These are phyloP conservation scores for Pagrus major DNA, from an alignment of 2,113 vertebrate species.

Conservation along the genomic window DNA sequence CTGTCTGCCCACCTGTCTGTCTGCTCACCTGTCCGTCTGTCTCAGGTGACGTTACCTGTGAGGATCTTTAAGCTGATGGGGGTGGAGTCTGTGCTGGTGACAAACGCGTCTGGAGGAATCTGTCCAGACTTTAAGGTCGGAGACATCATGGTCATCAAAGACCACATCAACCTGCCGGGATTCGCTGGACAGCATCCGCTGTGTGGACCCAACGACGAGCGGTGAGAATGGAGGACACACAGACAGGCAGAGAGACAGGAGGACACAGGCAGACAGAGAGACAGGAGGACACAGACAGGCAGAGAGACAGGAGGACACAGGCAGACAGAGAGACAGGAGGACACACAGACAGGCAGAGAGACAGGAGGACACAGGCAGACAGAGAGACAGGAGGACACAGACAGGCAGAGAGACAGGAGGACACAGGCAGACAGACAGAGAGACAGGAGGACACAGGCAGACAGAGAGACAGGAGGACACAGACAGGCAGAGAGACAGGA, in stretches of 20 bases:
- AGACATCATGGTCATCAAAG: conserved; percentile 84
- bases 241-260: neutral
- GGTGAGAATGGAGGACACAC: conserved; percentile 49
- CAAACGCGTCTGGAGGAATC: conserved; percentile 82
- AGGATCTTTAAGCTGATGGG: conserved; percentile 83
- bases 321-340: too few relatives aligned
- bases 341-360: too few relatives aligned
- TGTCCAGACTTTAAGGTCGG: conserved; percentile 83
- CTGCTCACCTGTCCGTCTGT: neutral
- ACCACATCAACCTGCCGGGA: conserved; percentile 83
- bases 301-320: too few relatives aligned
- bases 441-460: too few relatives aligned
- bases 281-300: neutral
- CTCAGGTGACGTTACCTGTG: conserved; percentile 79
- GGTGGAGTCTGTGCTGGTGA: conserved; percentile 77
- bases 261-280: neutral
- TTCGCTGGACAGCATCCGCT: conserved; percentile 81
- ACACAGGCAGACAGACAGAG: too few relatives aligned
- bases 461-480: too few relatives aligned
- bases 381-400: too few relatives aligned
- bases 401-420: too few relatives aligned
- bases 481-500: too few relatives aligned
- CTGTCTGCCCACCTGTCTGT: neutral
- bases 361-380: too few relatives aligned
- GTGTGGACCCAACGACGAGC: conserved; percentile 81